Conservation (phyloP, 2,888 invertebrate genomes). For the Nemoura dubitans region DNA sequence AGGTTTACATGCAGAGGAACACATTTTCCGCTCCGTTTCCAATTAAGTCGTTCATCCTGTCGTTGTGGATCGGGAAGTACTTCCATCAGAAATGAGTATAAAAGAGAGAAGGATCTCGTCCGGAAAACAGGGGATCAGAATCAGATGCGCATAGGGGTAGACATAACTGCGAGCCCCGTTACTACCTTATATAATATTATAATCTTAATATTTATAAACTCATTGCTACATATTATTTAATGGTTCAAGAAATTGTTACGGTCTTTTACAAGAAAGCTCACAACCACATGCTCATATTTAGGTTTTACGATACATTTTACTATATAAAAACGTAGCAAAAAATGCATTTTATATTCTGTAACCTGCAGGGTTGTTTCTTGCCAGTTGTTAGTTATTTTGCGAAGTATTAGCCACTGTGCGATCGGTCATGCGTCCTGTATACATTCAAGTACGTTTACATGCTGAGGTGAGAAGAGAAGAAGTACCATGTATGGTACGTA, state of each 20-base stretch:
- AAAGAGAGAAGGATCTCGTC: background rate
- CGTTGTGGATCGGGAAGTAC: slow-evolving; percentile 49
- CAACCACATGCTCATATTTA: too few relatives aligned
- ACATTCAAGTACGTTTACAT: too few relatives aligned
- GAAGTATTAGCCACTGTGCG: too few relatives aligned
- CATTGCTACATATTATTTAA: slow-evolving; percentile 15
- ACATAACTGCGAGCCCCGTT: background rate
- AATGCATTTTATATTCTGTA: too few relatives aligned
- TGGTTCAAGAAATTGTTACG: background rate
- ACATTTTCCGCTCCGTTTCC: slow-evolving; percentile 60
- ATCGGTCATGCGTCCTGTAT: too few relatives aligned
- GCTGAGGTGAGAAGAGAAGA: too few relatives aligned
- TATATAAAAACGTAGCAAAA: too few relatives aligned
- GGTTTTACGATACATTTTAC: too few relatives aligned
- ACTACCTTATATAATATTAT: background rate
- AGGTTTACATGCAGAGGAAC: slow-evolving; percentile 47
- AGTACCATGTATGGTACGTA: too few relatives aligned
- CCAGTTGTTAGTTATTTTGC: too few relatives aligned
- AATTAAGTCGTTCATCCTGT: slow-evolving; percentile 60
- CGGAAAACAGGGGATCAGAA: slow-evolving; percentile 46
- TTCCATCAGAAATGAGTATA: slow-evolving; percentile 45
- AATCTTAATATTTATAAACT: background rate
- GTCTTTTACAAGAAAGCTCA: too few relatives aligned
- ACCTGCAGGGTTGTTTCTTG: too few relatives aligned
- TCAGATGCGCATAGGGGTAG: slow-evolving; percentile 32